Base-by-base conservation (phyloP, 2,113 vertebrate species). In the Neogale vison region DNA sequence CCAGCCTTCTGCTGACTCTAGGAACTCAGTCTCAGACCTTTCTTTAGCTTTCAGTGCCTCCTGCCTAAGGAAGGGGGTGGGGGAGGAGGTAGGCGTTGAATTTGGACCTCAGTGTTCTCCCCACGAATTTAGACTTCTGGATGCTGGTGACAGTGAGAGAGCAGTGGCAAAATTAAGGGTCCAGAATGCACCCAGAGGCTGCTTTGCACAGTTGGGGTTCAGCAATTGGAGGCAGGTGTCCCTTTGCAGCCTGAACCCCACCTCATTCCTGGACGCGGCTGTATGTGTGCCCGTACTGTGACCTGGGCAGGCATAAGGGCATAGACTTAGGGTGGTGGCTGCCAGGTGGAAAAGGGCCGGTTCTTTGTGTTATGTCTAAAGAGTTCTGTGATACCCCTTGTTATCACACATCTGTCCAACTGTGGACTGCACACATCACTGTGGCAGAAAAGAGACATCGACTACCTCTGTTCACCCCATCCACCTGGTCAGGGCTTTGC, bases 11-110 rank as follows among this genome's bases (percentile, higher is more conserved):
- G 1, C 21, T 34, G 21, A 9, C 45, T 83, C 21, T 26, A 55
- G 52, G 59, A 90, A 17, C 65, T 13, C 9, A 50, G 50, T 36
- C 76, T 34, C 6, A 4, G 76, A 31, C 52, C 31, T 96, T 31
- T 61, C 76, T 87, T 71, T 47, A 57, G 59, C 24, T 87, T 52
- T 94, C 29, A 31, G 34, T 79, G 93, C 24, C 26, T 80, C 29
- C 14, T 74, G 7, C 26, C 45, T 6, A 15, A 0, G 31, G 29
- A 14, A 55, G 52, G 57, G 34, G 8, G 21, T 0, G 0, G 10
- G 61, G 12, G 26, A 1, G 7, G 57, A 52, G 36, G 17, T n/a
- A 26, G 36, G 34, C 15, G 4, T 21, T 72, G 81, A 39, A 57
- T 45, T 24, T 67, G 76, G n/a, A 39, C 69, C 6, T 36, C 61